phyloP scores from a whole-genome alignment of 23 tunicate species.

The Ciona savignyi region DNA sequence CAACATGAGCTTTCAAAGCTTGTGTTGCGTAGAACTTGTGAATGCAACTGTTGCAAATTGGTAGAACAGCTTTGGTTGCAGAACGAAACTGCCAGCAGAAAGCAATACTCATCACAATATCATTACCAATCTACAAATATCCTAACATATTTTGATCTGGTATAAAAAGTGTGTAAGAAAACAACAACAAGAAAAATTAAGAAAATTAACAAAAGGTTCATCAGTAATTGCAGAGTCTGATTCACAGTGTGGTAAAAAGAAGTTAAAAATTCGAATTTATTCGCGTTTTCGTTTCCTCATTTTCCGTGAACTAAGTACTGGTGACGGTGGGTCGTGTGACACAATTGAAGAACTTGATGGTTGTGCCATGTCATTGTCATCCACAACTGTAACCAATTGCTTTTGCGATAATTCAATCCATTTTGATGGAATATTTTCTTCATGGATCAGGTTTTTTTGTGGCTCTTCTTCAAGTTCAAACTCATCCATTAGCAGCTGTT shows the following conservation, averaged over 20 bases:
- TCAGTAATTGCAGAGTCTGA: no score
- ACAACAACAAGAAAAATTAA: no score
- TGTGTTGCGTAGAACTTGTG: neutral
- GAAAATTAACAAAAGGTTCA: no score
- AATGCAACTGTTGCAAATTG: neutral
- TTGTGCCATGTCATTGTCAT: neutral
- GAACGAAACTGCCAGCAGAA: neutral
- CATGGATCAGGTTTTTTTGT: neutral
- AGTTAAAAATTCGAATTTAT: no score
- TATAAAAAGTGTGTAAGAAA: no score
- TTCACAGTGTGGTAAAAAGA: no score
- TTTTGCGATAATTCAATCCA: neutral
- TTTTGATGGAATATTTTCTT: neutral
- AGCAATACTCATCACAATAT: no score
- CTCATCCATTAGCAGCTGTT: neutral
- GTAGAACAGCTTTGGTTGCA: neutral
- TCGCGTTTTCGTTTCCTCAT: neutral
- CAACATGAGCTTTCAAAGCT: neutral
- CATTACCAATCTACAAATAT: no score
- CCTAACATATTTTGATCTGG: no score
- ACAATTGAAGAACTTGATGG: neutral
- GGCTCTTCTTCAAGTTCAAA: neutral
- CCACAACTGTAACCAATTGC: neutral
- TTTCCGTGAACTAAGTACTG: neutral
- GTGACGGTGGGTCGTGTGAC: neutral